A percentile compares a stretch with the other conserved stretches of the same genome.
phyloP scores from a whole-genome alignment of 1,140 invertebrate genomes.

The Sycophaga agraensis region DNA sequence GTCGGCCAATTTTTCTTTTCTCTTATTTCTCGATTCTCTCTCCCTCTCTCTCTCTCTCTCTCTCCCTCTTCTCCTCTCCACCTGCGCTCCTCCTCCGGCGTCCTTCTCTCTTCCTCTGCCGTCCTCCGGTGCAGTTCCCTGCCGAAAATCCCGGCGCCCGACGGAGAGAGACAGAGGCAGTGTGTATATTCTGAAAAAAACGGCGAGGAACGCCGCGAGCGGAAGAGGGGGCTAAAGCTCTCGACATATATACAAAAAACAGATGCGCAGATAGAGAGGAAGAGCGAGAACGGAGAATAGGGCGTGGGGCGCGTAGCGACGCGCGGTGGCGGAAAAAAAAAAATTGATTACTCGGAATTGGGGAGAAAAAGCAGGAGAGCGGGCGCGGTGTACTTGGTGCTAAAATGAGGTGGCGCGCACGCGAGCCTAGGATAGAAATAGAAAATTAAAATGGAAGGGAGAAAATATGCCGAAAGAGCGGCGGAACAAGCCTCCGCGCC shows the following conservation, averaged over 20 bases:
- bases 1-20: slow-evolving; percentile 40
- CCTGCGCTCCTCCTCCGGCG: slow-evolving; percentile 1
- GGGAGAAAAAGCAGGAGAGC: background rate
- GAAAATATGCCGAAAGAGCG: background rate
- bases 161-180: slow-evolving; percentile 3
- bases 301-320: background rate
- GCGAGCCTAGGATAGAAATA: background rate
- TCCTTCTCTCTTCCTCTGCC: slow-evolving; percentile 25
- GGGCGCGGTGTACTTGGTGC: too few species aligned
- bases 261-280: background rate
- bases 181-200: background rate
- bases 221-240: slow-evolving; percentile 1
- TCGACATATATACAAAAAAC: background rate
- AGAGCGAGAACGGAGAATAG: background rate
- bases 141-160: slow-evolving; percentile 22
- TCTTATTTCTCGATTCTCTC: slow-evolving; percentile 30
- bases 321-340: slow-evolving; percentile 4
- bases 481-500: too few species aligned
- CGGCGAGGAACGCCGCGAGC: background rate
- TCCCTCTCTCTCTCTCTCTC: background rate
- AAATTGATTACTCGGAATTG: too few species aligned
- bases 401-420: background rate
- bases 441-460: background rate
- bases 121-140: slow-evolving; percentile 31
- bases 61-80: slow-evolving; percentile 37